Percentiles rank a stretch among this genome's conserved stretches.
These are phyloP conservation scores for Pelobates fuscus DNA, from an alignment of 2,113 vertebrate species.

Conservation along the genomic window DNA sequence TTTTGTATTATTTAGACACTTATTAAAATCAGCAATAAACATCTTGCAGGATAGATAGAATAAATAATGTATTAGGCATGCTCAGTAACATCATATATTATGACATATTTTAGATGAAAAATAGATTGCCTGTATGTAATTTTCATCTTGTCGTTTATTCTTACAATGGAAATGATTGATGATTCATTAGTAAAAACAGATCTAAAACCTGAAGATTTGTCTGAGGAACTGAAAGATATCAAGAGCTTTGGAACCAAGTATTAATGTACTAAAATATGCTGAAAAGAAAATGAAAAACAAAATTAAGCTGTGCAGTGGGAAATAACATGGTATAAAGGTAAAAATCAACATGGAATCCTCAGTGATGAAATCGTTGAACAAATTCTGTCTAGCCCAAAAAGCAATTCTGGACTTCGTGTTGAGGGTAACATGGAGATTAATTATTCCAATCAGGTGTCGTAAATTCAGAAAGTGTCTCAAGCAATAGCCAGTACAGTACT, in stretches of 20 bases:
- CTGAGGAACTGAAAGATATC: background rate
- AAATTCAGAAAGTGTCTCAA: too few species aligned
- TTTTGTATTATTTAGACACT: slow-evolving; percentile 39
- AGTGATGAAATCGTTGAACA: background rate
- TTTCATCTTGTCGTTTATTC: slow-evolving; percentile 30
- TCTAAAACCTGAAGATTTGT: slow-evolving; percentile 21
- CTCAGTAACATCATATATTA: slow-evolving; percentile 28
- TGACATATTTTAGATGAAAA: slow-evolving; percentile 48
- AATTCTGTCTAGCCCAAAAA: background rate
- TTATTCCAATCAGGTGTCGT: too few species aligned
- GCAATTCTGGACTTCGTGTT: too few species aligned
- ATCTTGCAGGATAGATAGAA: slow-evolving; percentile 22
- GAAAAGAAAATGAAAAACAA: background rate
- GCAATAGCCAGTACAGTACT: too few species aligned
- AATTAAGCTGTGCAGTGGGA: background rate
- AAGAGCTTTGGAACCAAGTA: background rate
- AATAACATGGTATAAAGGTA: background rate
- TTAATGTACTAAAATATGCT: background rate
- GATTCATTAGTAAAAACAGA: slow-evolving; percentile 47
- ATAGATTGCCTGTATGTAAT: slow-evolving; percentile 48
- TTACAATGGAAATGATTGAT: slow-evolving; percentile 45
- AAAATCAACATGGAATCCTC: background rate
- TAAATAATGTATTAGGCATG: slow-evolving; percentile 40
- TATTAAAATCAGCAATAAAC: slow-evolving; percentile 42
- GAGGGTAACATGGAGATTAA: too few species aligned